Evolutionary conservation across 2,888 invertebrate genomes (phyloP).

Genomic region (Dynastes grantii): DNA sequence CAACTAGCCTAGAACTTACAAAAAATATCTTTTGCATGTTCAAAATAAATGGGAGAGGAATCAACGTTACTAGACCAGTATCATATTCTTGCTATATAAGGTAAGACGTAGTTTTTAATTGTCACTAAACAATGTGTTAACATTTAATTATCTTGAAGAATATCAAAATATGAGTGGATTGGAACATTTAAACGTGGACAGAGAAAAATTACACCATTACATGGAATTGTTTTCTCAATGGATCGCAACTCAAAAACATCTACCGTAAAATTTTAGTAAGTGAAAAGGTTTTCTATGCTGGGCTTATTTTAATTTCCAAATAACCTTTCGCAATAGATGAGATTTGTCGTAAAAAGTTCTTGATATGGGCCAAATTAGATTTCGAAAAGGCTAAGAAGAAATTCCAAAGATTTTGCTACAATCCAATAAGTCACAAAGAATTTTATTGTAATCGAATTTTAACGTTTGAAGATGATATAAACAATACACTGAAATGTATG

Average conservation of each 20-base stretch:
- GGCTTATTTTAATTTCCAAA: background rate
- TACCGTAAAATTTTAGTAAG: conserved; percentile 37
- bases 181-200: background rate
- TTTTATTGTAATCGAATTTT: background rate
- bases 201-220: conserved; percentile 33
- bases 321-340: conserved; percentile 67
- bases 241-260: conserved; percentile 25
- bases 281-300: background rate
- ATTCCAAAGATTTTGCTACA: conserved; percentile 75
- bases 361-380: conserved; percentile 78
- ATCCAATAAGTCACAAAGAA: background rate
- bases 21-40: no score
- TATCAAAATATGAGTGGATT: no score
- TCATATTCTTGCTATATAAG: no score
- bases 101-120: no score
- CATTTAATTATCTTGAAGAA: no score
- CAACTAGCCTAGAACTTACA: no score
- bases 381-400: conserved; percentile 77
- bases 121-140: no score
- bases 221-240: conserved; percentile 31
- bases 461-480: background rate
- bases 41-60: no score
- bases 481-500: no score
- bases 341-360: conserved; percentile 72
- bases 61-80: no score